A percentile compares a stretch with the other conserved stretches of the same genome.
These are phyloP conservation scores for Drosophila nigrodunni DNA, from an alignment of 1,140 invertebrate genomes.

Conservation along the genomic window DNA sequence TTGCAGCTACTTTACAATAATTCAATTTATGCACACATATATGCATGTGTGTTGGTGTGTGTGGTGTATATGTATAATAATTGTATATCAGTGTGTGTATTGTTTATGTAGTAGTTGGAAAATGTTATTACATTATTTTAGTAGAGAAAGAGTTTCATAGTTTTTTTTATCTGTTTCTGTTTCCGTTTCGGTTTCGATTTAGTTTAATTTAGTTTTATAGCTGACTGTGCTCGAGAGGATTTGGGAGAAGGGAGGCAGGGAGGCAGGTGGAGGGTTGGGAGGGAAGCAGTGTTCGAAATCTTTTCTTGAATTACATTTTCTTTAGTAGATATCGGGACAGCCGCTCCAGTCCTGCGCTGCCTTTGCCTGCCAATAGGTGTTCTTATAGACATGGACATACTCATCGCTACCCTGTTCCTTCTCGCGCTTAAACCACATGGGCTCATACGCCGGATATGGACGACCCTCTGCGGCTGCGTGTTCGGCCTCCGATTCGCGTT, in stretches of 20 bases:
- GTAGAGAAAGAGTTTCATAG: conserved; percentile 18
- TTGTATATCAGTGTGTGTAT: conserved; percentile 1
- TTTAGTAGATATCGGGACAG: conserved; percentile 97
- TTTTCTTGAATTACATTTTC: too few relatives aligned
- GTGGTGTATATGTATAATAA: conserved; percentile 16
- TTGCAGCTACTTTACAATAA: conserved; percentile 42
- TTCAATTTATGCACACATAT: conserved; percentile 26
- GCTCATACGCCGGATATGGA: conserved; percentile 91
- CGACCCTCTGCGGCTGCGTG: conserved; percentile 89
- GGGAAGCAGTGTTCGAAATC: too few relatives aligned
- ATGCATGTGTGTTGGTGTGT: conserved; percentile 5
- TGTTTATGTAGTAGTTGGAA: conserved; percentile 41
- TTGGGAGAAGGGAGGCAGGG: conserved; percentile 24
- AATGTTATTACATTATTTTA: conserved; percentile 48
- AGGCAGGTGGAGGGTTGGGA: neutral
- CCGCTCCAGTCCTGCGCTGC: conserved; percentile 93
- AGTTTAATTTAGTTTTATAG: neutral
- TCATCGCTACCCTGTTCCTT: conserved; percentile 92
- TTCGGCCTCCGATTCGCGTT: conserved; percentile 92
- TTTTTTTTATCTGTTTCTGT: conserved; percentile 29
- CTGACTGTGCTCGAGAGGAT: conserved; percentile 23
- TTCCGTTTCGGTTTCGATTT: neutral
- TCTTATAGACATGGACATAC: conserved; percentile 93
- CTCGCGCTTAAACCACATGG: conserved; percentile 96
- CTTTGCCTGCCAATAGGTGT: conserved; percentile 97